Conservation (phyloP, 2,797 vertebrate genomes). For the Staurois parvus region DNA sequence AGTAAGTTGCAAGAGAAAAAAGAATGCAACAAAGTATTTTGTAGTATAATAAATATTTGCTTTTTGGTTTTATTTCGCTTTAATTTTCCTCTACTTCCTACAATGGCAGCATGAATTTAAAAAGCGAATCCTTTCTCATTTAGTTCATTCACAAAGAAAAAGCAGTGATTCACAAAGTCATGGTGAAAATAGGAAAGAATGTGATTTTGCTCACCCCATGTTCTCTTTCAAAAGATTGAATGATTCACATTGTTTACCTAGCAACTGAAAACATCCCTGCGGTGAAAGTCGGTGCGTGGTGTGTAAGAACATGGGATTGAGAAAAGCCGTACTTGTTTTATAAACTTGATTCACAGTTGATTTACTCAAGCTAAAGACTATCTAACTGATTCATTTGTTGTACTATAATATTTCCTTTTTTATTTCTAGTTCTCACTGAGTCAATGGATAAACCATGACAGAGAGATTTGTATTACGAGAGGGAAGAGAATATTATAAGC, state of each 20-base stretch:
- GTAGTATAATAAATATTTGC: too few relatives aligned
- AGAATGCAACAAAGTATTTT: too few relatives aligned
- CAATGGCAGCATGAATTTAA: neutral
- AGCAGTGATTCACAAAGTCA: conserved; percentile 16
- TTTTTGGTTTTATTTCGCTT: too few relatives aligned
- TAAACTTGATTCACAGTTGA: conserved; percentile 32
- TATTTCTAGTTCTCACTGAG: conserved; percentile 8
- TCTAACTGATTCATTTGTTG: conserved; percentile 40
- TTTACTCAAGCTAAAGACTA: conserved; percentile 3
- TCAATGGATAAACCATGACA: conserved; percentile 28
- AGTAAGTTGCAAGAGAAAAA: too few relatives aligned
- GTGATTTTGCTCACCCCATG: conserved; percentile 8
- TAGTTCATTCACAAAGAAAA: neutral
- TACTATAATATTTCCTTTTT: conserved; percentile 2
- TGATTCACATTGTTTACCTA: conserved; percentile 40
- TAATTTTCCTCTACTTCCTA: too few relatives aligned
- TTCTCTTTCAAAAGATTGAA: neutral
- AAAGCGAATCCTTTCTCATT: neutral
- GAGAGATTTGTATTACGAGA: neutral
- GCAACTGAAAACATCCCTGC: conserved; percentile 9
- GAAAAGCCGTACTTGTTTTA: neutral
- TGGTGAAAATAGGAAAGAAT: conserved; percentile 32
- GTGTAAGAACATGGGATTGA: neutral
- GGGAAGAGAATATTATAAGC: conserved; percentile 21
- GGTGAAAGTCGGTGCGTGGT: conserved; percentile 15